A percentile compares a stretch with the other conserved stretches of the same genome.
Conservation (phyloP, 2,888 invertebrate species). For the Tineola bisselliella region DNA sequence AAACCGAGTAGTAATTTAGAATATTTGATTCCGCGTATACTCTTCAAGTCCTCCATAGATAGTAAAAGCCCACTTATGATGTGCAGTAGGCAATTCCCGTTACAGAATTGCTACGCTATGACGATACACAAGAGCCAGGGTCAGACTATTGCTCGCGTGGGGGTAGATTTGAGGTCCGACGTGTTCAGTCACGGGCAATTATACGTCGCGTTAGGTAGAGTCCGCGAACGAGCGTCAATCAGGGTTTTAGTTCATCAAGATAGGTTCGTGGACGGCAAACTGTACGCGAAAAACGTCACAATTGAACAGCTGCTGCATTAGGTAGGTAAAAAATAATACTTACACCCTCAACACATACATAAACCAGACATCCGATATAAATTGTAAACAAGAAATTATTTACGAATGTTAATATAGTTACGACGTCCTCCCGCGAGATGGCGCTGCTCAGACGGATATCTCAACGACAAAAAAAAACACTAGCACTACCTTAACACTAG, state of each 20-base stretch:
- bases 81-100: conserved; percentile 16
- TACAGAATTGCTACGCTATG: conserved; percentile 17
- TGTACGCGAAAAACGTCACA: background rate
- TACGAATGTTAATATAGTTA: no score
- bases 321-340: no score
- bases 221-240: background rate
- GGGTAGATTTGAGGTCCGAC: conserved; percentile 16
- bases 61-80: conserved; percentile 15
- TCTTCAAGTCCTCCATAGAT: conserved; percentile 16
- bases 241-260: background rate
- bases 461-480: no score
- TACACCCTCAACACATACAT: no score
- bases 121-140: conserved; percentile 18
- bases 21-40: no score
- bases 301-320: background rate
- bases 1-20: no score
- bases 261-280: background rate
- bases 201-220: conserved; percentile 13
- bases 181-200: conserved; percentile 16
- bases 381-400: no score
- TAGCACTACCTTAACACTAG: no score
- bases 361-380: no score
- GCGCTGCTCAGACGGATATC: no score
- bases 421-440: no score
- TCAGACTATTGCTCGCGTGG: conserved; percentile 16